Base-by-base conservation (phyloP, 1,140 invertebrate species). In the Pogonognathellus flavescens region DNA sequence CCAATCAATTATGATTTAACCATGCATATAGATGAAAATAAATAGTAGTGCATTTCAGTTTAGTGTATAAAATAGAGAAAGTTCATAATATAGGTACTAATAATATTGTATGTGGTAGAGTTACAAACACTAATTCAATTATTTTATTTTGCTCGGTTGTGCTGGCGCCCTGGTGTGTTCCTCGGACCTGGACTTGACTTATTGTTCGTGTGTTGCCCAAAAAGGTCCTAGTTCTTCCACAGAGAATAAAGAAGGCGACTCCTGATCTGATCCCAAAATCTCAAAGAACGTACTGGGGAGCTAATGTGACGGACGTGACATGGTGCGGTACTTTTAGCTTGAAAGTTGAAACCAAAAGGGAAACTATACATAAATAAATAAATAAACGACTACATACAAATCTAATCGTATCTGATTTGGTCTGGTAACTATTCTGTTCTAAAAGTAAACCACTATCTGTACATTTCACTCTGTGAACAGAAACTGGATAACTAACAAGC, bases 161-260 rank as follows among this genome's bases (percentile, higher is more conserved):
- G 20, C 31, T 41, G 31, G 31, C 11, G 62, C 13, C 22, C 62
- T 66, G 18, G 20, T 66, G 31, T 41, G 31, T 66, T 25, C 10
- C 1, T 22, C 22, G 5, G 22, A 25, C 22, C 25, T 66, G 22
- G 20, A 66, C 62, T 60, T 60, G 59, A 60, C 59, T 18, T 18
- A 59, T 18, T 66, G 62, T 25, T 60, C 31, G 62, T 66, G 11
- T 25, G 22, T 13, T 66, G 62, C 31, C 31, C 1, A 41, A 41
- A 41, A 41, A 66, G 62, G 62, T 66, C 25, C 62, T 66, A 66
- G 62, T 66, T 66, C 62, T 66, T 66, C 62, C 62, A 25, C 22
- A 22, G 62, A 66, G 62, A 66, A 66, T 25, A 66, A 66, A 20
- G 59, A 60, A 66, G 62, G 62, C 20, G 62, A 66, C 25, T 66